Base-by-base conservation (phyloP, 2,888 invertebrate genomes). In the Gasteruption jaculator region DNA sequence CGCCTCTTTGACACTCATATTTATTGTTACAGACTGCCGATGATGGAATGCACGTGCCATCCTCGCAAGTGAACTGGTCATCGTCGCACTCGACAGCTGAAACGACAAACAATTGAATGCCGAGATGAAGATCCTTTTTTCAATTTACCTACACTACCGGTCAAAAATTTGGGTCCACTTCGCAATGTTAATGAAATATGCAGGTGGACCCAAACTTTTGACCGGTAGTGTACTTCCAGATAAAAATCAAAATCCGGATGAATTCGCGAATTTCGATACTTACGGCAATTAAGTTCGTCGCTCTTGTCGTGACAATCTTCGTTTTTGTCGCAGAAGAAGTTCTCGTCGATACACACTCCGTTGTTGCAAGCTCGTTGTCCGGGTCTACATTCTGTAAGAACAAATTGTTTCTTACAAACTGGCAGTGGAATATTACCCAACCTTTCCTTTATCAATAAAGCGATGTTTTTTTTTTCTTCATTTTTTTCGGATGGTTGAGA, bases 221-320 rank as follows among this genome's bases (percentile, higher is more conserved):
- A n/a, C n/a, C n/a, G n/a, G n/a, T n/a, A n/a, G n/a, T n/a, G n/a
- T n/a, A n/a, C n/a, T n/a, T n/a, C n/a, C n/a, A n/a, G n/a, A n/a
- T n/a, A n/a, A n/a, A n/a, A 26, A 25, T 18, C 12, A 16, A 29
- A 27, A 34, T 21, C 15, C 7, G 8, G 34, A n/a, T 18, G 29
- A n/a, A n/a, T n/a, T n/a, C n/a, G n/a, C n/a, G 29, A 45, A 29
- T 38, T 12, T 6, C 31, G 21, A 41, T 50, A 43, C 68, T 64
- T 67, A 80, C 80, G 69, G 71, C 84, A 85, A 49, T 75, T 62
- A 15, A 53, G 56, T 70, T 86, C 86, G 53, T 86, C 85, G 57
- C 81, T 80, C 24, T 72, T 71, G 42, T 75, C 73, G 8, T 62
- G 63, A 55, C 85, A 85, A 56, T 85, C 82, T n/a, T 53, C 39